Evolutionary conservation across 2,888 invertebrate species (phyloP), one percentile per base, ranked within the genome.

Genomic region (Himalopsyche japonica): DNA sequence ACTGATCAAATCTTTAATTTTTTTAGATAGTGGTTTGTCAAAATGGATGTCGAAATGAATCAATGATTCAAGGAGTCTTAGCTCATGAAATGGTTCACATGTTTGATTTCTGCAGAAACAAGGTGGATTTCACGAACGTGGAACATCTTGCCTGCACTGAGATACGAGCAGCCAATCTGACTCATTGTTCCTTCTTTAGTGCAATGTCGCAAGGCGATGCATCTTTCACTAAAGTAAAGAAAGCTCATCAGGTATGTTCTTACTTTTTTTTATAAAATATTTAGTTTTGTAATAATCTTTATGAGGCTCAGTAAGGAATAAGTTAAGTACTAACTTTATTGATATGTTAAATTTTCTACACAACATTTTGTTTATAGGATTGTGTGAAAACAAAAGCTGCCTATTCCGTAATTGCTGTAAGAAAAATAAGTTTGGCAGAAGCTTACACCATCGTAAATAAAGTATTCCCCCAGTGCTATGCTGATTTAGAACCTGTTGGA

Each of bases 1-100:
- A 37, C 37, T 37, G 10, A 37, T 37, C 37, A 37, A 80, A 57
- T 79, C 15, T 76, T 81, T 48, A 15, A 81, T 24, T 48, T 86
- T 86, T 92, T 12, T 90, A 96, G 95, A 95, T 99, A 86, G 96
- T 99, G 0, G 93, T 99, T 1, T 99, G 98, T 88, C 97, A 98
- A 89, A 98, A 98, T 90, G 95, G 95, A 83, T 95, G 95, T 0
- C 93, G 90, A 27, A 93, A 92, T 34, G 93, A 95, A 89, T 94
- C 94, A 15, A 92, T 95, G 89, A 94, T 97, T 0, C 96, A 96
- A 89, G 96, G 95, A 30, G 96, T 98, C 0, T 89, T 99, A 70
- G 94, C 96, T 0, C 99, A 99, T 88, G 99, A 99, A 91, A 94
- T 99, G 94, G 95, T 98, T 78, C 99, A 99, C 90, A 98, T 98